phyloP scores from a whole-genome alignment of 2,888 invertebrate species.

The Eupithecia vulgata region DNA sequence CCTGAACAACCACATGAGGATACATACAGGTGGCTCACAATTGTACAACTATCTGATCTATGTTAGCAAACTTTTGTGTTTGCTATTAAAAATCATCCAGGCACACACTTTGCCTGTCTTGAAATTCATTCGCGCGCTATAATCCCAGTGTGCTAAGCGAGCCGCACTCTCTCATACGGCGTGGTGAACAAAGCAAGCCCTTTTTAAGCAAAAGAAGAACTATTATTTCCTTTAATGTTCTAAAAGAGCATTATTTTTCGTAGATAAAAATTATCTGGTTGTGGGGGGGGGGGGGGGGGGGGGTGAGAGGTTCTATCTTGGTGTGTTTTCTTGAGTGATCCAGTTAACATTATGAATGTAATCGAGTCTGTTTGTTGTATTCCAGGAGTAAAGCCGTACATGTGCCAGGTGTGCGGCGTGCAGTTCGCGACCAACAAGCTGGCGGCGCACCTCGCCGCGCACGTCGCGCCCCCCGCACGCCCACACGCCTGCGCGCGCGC shows the following conservation, averaged over 20 bases:
- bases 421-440: conserved; percentile 73
- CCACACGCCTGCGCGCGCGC: conserved; percentile 48
- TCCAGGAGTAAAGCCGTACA: conserved; percentile 68
- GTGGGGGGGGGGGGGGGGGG: too few relatives aligned
- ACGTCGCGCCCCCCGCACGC: conserved; percentile 23
- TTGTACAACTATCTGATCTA: neutral
- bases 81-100: neutral
- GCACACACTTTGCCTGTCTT: neutral
- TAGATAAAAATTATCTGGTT: too few relatives aligned
- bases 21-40: conserved; percentile 54
- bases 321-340: neutral
- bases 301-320: too few relatives aligned
- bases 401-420: conserved; percentile 68
- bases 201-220: too few relatives aligned
- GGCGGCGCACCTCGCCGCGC: conserved; percentile 57
- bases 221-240: too few relatives aligned
- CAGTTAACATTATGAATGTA: neutral
- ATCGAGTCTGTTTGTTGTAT: neutral
- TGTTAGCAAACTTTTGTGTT: neutral
- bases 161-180: too few relatives aligned
- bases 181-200: neutral
- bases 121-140: too few relatives aligned
- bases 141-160: too few relatives aligned
- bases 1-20: conserved; percentile 60
- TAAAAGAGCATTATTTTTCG: too few relatives aligned